Evolutionary conservation across 53 echinoderm and acorn worm genomes (phyloP).

Genomic region (Holothuria leucospilota): DNA sequence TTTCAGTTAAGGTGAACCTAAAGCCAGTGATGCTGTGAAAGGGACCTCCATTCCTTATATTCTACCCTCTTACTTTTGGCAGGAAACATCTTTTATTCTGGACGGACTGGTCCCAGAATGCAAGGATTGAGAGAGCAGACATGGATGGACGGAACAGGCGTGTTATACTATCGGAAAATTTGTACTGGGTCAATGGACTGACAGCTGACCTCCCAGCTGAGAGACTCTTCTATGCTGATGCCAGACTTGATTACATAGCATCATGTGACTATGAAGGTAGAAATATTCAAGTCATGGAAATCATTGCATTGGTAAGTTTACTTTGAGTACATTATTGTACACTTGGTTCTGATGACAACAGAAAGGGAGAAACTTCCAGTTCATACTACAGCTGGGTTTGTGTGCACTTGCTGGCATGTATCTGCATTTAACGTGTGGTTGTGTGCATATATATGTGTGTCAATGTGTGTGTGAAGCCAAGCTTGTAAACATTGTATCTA

Average conservation of each 20-base stretch:
- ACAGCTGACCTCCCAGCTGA: conserved; percentile 69
- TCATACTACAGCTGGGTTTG: too few species aligned
- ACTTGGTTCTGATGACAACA: too few species aligned
- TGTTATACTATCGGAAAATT: conserved; percentile 19
- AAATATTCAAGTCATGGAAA: conserved; percentile 25
- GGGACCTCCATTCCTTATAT: too few species aligned
- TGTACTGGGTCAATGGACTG: conserved; percentile 57
- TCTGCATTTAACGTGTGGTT: too few species aligned
- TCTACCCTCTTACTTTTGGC: neutral
- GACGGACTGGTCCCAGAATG: conserved; percentile 52
- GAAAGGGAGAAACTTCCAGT: too few species aligned
- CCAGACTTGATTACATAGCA: conserved; percentile 68
- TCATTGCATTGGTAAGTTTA: neutral
- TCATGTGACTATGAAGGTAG: conserved; percentile 77
- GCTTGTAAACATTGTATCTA: too few species aligned
- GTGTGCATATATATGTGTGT: too few species aligned
- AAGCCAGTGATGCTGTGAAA: too few species aligned
- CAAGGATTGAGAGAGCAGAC: conserved; percentile 62
- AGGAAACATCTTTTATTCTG: conserved; percentile 75
- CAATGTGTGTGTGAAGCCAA: too few species aligned
- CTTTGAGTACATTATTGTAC: too few species aligned
- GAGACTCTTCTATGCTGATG: conserved; percentile 74
- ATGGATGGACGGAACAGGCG: conserved; percentile 53
- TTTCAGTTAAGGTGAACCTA: too few species aligned
- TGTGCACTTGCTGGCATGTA: too few species aligned